Conservation (phyloP, 2,113 vertebrate genomes). For the Pristiophorus japonicus region DNA sequence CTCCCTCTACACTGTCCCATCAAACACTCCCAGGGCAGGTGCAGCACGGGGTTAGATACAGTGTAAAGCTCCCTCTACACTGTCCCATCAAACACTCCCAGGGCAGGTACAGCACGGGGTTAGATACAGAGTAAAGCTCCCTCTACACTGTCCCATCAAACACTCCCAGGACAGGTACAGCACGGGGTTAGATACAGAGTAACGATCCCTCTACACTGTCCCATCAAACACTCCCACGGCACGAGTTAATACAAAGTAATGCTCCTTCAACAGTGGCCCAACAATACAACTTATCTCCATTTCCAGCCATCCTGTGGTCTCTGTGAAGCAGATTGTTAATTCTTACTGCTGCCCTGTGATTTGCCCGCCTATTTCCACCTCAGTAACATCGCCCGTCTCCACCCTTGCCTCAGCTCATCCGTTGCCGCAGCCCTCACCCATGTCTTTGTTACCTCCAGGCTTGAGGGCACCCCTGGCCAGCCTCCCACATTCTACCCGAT, state of each 20-base stretch:
- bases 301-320: not conserved
- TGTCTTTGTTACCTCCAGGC: no score
- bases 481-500: no score
- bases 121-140: not conserved
- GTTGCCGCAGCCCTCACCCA: no score
- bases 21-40: not conserved
- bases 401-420: no score
- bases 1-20: not conserved
- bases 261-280: not conserved
- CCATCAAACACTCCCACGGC: not conserved
- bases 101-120: not conserved
- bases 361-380: no score
- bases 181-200: not conserved
- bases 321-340: not conserved
- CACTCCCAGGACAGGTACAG: not conserved
- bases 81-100: not conserved
- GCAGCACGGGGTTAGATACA: not conserved
- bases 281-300: not conserved
- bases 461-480: no score
- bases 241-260: not conserved
- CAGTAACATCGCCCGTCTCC: no score
- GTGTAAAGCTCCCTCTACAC: not conserved
- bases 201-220: not conserved
- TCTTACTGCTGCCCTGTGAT: not conserved
- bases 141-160: not conserved